These are phyloP conservation scores for Atta cephalotes DNA, from an alignment of 1,140 invertebrate genomes.

Conservation along the genomic window DNA sequence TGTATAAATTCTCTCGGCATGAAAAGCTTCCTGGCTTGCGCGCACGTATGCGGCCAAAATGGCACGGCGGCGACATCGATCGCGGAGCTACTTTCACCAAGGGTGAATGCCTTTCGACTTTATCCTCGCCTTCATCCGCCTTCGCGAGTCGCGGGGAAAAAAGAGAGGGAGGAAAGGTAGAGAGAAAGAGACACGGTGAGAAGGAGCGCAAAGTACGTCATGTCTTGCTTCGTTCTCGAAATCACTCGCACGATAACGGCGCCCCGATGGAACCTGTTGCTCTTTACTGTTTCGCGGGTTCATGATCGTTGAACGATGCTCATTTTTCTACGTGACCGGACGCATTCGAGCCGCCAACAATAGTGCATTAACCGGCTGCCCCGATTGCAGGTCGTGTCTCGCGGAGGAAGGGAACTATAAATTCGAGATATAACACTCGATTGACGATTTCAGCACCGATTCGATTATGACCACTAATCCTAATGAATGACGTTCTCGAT, in stretches of 20 bases:
- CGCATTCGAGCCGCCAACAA: conserved; percentile 31
- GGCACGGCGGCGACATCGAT: conserved; percentile 70
- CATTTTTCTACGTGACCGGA: conserved; percentile 63
- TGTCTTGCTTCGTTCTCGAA: conserved; percentile 64
- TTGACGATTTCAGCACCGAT: conserved; percentile 18
- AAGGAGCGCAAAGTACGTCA: conserved; percentile 56
- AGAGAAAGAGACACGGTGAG: neutral
- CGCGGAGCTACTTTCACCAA: conserved; percentile 79
- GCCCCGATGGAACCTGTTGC: conserved; percentile 70
- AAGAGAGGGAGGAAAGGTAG: conserved; percentile 14
- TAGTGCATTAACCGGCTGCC: conserved; percentile 19
- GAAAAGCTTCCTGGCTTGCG: conserved; percentile 33
- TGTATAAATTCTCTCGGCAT: conserved; percentile 22
- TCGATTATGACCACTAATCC: conserved; percentile 24
- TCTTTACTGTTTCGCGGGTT: conserved; percentile 68
- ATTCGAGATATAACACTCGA: conserved; percentile 22
- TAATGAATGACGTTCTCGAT: conserved; percentile 1
- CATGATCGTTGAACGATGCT: conserved; percentile 66
- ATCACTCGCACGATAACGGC: conserved; percentile 60
- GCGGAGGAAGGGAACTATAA: conserved; percentile 24
- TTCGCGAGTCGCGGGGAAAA: conserved; percentile 58
- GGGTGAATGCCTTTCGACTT: conserved; percentile 80
- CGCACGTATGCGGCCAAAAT: conserved; percentile 43
- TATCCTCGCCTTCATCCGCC: conserved; percentile 76
- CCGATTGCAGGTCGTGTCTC: conserved; percentile 19